Evolutionary conservation across 2,888 invertebrate species (phyloP), one percentile per base, ranked within the genome.

Genomic region (Polia nebulosa): DNA sequence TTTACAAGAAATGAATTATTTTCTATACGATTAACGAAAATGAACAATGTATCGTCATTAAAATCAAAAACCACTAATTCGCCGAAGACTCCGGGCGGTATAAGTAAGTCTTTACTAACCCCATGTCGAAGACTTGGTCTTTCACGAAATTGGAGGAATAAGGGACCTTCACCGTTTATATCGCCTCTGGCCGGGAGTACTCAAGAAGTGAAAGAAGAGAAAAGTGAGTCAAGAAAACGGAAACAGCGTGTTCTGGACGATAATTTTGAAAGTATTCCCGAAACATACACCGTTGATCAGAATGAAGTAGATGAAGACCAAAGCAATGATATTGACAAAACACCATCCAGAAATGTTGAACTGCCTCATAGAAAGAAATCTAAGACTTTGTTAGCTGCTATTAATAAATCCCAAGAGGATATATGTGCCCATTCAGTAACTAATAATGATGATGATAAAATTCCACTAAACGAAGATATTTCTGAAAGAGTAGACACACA

Each of bases 81-180:
- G 0, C 94, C 95, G 2, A 95, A 95, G 83, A 96, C 94, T 25
- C 94, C 94, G 2, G 95, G 94, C 22, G 95, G 96, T 22, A 96
- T 96, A 27, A 96, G 94, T 80, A 96, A 95, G 80, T 93, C 93
- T 27, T 88, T 96, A 45, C 86, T 96, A 49, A 96, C 96, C 55
- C 96, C 96, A 25, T 96, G 96, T 79, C 89, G 96, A 85, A 91
- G 96, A 84, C 87, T 96, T 41, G 96, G 96, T 13, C 88, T 96
- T 36, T 96, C 96, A 3, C 92, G 96, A 22, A 94, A 93, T 68
- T 94, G 93, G 92, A 92, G 84, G 75, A 93, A 91, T 81, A 87
- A 84, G 69, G 90, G 92, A 1, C 77, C 88, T 39, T 94, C 94
- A 9, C 95, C 95, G 1, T 95, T 95, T 77, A 84, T 93, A 59